phyloP scores from a whole-genome alignment of 1,140 invertebrate genomes.

The Belonocnema kinseyi region DNA sequence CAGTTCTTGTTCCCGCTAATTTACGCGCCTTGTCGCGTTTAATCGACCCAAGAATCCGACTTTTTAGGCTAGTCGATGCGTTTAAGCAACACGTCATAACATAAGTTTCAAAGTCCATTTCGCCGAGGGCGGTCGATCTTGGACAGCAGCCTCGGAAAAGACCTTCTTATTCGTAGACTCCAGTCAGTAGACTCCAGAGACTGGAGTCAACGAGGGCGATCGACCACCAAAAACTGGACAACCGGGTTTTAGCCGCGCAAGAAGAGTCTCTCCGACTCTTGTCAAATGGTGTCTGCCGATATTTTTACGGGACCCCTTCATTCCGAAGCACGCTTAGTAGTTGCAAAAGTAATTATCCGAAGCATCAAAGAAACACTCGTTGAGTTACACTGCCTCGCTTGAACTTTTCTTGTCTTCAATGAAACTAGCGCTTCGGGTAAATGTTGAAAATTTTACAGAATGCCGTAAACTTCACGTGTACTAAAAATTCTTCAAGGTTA shows the following conservation, averaged over 20 bases:
- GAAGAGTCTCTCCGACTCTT: constrained; percentile 8
- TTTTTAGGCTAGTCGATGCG: constrained; percentile 19
- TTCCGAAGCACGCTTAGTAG: constrained; percentile 35
- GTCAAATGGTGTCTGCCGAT: neutral
- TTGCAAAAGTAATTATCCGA: constrained; percentile 44
- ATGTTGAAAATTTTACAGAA: constrained; percentile 26
- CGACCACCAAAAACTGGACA: constrained; percentile 31
- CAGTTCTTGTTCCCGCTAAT: constrained; percentile 24
- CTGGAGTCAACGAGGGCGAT: constrained; percentile 22
- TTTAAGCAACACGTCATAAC: constrained; percentile 26
- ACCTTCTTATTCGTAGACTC: neutral
- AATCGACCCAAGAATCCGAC: constrained; percentile 16
- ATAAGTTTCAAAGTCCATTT: constrained; percentile 10
- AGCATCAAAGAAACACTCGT: constrained; percentile 33
- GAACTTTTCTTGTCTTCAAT: constrained; percentile 5
- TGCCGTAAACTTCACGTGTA: neutral
- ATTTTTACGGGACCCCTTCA: constrained; percentile 17
- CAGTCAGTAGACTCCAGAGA: neutral
- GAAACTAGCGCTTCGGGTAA: constrained; percentile 18
- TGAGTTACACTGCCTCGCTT: constrained; percentile 4
- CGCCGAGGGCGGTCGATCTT: constrained; percentile 18
- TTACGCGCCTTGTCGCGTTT: constrained; percentile 27
- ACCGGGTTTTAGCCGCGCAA: constrained; percentile 27
- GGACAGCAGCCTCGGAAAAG: neutral
- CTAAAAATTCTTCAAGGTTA: constrained; percentile 23